Conservation (phyloP, 2,113 vertebrate genomes). For the Tyrannus savana region DNA sequence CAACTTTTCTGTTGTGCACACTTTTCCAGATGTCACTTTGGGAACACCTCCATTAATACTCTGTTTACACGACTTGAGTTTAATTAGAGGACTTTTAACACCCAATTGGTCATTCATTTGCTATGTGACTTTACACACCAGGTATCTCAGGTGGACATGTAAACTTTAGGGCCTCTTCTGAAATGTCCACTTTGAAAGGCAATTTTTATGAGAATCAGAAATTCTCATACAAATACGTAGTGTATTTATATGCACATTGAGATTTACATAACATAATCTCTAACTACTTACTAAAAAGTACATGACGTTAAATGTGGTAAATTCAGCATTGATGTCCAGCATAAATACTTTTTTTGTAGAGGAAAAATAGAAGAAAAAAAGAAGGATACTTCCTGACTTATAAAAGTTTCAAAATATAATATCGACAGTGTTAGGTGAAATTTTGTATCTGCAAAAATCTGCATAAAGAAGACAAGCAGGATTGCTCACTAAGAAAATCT, state of each 20-base stretch:
- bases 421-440: not conserved
- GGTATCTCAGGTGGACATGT: not conserved
- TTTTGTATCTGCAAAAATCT: not conserved
- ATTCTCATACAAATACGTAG: fast-evolving
- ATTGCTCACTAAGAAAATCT: not conserved
- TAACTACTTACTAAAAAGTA: not conserved
- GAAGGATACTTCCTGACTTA: not conserved
- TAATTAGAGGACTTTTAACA: not conserved
- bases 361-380: not conserved
- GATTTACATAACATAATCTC: not conserved
- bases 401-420: not conserved
- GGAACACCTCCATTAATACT: not conserved
- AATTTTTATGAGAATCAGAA: not conserved
- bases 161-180: not conserved
- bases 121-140: not conserved
- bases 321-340: not conserved
- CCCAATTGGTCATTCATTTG: not conserved
- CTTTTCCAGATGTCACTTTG: not conserved
- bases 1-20: not conserved
- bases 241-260: not conserved
- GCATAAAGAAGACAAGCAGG: not conserved
- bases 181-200: not conserved
- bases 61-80: not conserved
- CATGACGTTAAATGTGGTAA: not conserved
- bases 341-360: not conserved